These are phyloP conservation scores for Lepidotrigona ventralis DNA, from an alignment of 1,140 invertebrate species.

Conservation along the genomic window DNA sequence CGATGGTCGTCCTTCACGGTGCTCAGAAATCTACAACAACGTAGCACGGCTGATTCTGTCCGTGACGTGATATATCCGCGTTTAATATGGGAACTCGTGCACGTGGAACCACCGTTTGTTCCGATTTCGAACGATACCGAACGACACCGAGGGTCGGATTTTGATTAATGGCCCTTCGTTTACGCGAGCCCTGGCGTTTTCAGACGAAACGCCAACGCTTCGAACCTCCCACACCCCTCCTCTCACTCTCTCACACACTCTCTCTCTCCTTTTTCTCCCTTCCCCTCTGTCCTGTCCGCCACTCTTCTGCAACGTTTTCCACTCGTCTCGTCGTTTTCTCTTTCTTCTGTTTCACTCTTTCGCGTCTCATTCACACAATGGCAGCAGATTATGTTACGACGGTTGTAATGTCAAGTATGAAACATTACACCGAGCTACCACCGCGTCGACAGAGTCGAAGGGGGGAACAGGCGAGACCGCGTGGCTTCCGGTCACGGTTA, in stretches of 20 bases:
- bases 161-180: slow-evolving; percentile 63
- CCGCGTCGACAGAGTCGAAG: slow-evolving; percentile 22
- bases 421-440: too few relatives aligned
- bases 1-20: slow-evolving; percentile 21
- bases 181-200: slow-evolving; percentile 39
- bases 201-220: not conserved
- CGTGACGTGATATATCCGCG: slow-evolving; percentile 63
- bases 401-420: slow-evolving; percentile 60
- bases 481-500: slow-evolving; percentile 31
- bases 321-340: not conserved
- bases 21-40: slow-evolving; percentile 42
- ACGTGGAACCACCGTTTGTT: slow-evolving; percentile 56
- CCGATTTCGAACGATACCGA: slow-evolving; percentile 62
- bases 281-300: too few relatives aligned
- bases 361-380: not conserved
- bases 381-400: slow-evolving; percentile 51
- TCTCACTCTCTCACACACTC: not conserved
- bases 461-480: slow-evolving; percentile 19
- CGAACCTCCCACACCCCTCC: too few relatives aligned
- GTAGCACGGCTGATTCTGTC: slow-evolving; percentile 49
- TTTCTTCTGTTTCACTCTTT: not conserved
- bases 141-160: slow-evolving; percentile 50
- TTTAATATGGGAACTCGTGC: slow-evolving; percentile 63
- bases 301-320: not conserved
- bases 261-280: not conserved